A percentile compares a stretch with the other conserved stretches of the same genome.
Evolutionary conservation across 1,140 invertebrate genomes (phyloP).

Genomic region (Hyles euphorbiae): DNA sequence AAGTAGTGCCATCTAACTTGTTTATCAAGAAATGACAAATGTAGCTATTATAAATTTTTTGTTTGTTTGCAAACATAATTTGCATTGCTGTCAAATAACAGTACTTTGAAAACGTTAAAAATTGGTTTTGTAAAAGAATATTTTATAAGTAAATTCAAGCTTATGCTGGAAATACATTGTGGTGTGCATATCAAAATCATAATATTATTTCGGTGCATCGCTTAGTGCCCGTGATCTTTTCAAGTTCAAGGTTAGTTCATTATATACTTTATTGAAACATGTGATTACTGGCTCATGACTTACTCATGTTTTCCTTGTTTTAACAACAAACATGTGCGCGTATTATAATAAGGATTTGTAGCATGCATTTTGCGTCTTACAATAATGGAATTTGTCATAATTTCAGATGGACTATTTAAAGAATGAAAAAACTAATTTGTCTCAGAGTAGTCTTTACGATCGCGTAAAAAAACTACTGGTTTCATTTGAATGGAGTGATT

Average conservation of each 20-base stretch:
- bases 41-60: neutral
- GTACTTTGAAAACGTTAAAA: constrained; percentile 4
- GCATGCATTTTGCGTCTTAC: neutral
- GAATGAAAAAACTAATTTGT: constrained; percentile 21
- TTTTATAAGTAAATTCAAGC: neutral
- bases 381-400: constrained; percentile 1
- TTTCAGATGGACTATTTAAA: constrained; percentile 52
- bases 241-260: constrained; percentile 24
- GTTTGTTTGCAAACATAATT: constrained; percentile 12
- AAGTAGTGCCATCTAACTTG: too few species aligned
- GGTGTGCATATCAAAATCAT: neutral
- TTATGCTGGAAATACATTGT: neutral
- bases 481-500: constrained; percentile 75
- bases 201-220: too few species aligned
- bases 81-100: constrained; percentile 10
- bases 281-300: neutral
- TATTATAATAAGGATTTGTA: neutral
- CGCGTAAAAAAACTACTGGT: constrained; percentile 67
- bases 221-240: neutral
- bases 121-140: neutral
- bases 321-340: constrained; percentile 4
- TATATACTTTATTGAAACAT: neutral
- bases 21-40: too few species aligned
- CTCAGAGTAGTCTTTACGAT: constrained; percentile 58
- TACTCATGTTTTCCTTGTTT: neutral